A percentile compares a stretch with the other conserved stretches of the same genome.
phyloP scores from a whole-genome alignment of 2,888 invertebrate species.

The Sarcophaga subvicina region DNA sequence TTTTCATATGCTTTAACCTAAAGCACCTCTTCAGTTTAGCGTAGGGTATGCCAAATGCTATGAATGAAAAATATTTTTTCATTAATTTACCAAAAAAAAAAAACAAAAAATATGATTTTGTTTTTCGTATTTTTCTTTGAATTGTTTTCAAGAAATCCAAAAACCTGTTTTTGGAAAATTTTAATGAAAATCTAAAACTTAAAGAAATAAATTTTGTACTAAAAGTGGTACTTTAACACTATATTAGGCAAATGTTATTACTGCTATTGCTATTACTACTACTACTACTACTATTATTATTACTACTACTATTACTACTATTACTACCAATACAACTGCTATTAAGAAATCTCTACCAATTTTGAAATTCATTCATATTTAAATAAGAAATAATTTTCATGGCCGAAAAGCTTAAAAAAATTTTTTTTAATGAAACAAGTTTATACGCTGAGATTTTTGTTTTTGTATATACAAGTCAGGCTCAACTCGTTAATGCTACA shows the following conservation, averaged over 20 bases:
- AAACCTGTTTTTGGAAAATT: background rate
- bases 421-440: background rate
- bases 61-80: slow-evolving; percentile 45
- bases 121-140: background rate
- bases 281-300: too few relatives aligned
- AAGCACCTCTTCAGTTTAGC: background rate
- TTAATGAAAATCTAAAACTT: background rate
- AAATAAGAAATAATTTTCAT: background rate
- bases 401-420: background rate
- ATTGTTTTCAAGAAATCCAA: background rate
- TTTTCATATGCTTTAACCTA: too few relatives aligned
- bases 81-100: too few relatives aligned
- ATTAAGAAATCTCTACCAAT: background rate
- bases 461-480: too few relatives aligned
- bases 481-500: too few relatives aligned
- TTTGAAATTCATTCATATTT: background rate
- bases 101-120: background rate
- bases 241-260: background rate
- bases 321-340: background rate
- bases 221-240: background rate
- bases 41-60: slow-evolving; percentile 19
- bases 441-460: background rate
- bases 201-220: background rate
- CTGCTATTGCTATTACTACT: background rate
- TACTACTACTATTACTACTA: too few relatives aligned